Conservation (phyloP, 2,113 vertebrate genomes). For the Nothocercus julius region DNA sequence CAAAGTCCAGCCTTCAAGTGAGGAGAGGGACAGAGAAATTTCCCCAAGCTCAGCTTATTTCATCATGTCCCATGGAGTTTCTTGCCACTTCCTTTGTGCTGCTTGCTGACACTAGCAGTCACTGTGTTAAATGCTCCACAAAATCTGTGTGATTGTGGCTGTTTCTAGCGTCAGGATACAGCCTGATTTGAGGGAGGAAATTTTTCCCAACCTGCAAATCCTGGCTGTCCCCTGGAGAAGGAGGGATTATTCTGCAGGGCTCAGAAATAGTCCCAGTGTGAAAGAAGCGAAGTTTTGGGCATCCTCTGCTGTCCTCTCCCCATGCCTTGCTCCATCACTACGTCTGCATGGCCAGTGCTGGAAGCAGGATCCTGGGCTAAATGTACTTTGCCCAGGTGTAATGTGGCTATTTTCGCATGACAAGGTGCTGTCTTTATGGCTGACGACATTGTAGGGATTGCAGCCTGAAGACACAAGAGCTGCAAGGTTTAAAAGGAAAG, state of each 20-base stretch:
- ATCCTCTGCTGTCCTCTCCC: not conserved
- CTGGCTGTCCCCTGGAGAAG: not conserved
- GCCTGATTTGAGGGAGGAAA: not conserved
- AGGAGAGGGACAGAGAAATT: not conserved
- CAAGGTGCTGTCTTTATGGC: not conserved
- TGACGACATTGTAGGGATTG: not conserved
- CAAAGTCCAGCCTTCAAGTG: conserved; percentile 12
- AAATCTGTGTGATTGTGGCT: fast-evolving
- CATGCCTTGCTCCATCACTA: not conserved
- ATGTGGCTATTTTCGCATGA: not conserved
- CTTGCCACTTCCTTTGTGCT: not conserved
- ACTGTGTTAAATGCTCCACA: not conserved
- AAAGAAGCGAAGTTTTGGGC: not conserved
- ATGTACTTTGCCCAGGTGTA: not conserved
- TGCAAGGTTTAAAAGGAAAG: not conserved
- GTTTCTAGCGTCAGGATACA: not conserved
- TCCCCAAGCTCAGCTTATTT: not conserved
- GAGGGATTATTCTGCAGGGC: not conserved
- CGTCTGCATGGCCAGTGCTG: not conserved
- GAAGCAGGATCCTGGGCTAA: not conserved
- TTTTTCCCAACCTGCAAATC: not conserved
- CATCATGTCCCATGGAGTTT: not conserved
- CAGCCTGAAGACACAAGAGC: not conserved
- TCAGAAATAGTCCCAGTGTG: not conserved
- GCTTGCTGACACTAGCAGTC: not conserved